A percentile compares a stretch with the other conserved stretches of the same genome.
phyloP scores from a whole-genome alignment of 2,888 invertebrate species.

The Esperia sulphurella region DNA sequence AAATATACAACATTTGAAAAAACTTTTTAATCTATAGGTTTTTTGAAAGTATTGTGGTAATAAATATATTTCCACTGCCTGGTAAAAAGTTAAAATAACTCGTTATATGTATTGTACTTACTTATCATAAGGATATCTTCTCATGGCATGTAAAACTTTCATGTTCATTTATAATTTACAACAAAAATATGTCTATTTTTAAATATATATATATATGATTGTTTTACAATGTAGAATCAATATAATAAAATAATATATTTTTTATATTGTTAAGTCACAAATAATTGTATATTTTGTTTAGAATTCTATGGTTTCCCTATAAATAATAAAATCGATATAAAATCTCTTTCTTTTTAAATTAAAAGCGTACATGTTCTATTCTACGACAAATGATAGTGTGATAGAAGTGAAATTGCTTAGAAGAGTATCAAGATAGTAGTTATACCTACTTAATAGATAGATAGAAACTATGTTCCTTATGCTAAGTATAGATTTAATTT shows the following conservation, averaged over 20 bases:
- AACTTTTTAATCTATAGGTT: no score
- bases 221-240: conserved; percentile 8
- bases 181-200: neutral
- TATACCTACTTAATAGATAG: conserved; percentile 2
- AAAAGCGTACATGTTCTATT: conserved; percentile 73
- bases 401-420: conserved; percentile 22
- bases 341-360: conserved; percentile 31
- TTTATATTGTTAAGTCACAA: conserved; percentile 16
- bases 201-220: conserved; percentile 11
- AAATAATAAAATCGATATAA: conserved; percentile 73
- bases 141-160: conserved; percentile 16
- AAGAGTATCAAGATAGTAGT: conserved; percentile 8
- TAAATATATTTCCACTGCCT: no score
- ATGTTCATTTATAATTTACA: conserved; percentile 25
- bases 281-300: conserved; percentile 34
- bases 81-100: no score
- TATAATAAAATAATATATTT: conserved; percentile 11
- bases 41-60: no score
- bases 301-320: conserved; percentile 46
- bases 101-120: conserved; percentile 53
- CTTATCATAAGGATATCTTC: conserved; percentile 55
- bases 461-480: conserved; percentile 22
- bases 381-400: conserved; percentile 56
- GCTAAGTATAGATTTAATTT: conserved; percentile 32
- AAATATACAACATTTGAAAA: no score